Percentiles rank a stretch among this genome's conserved stretches.
phyloP scores from a whole-genome alignment of 2,888 invertebrate species.

The Latheticus oryzae region DNA sequence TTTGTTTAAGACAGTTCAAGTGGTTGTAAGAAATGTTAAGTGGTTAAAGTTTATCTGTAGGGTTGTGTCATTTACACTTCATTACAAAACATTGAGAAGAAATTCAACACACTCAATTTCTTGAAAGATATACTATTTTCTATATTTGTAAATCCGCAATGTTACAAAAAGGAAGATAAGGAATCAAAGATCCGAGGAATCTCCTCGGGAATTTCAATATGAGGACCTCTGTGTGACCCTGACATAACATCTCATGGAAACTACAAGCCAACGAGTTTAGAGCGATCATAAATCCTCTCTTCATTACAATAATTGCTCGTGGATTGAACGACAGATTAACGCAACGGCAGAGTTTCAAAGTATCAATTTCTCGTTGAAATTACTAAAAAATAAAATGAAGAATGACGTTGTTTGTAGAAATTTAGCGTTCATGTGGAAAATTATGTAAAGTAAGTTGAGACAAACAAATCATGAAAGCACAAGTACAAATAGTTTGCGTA shows the following conservation, averaged over 20 bases:
- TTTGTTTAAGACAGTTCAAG: slow-evolving; percentile 34
- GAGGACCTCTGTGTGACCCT: slow-evolving; percentile 24
- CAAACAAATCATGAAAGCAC: slow-evolving; percentile 56
- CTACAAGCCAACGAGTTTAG: slow-evolving; percentile 1
- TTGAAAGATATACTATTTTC: slow-evolving; percentile 2
- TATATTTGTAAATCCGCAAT: slow-evolving; percentile 7
- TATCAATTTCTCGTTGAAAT: too few relatives aligned
- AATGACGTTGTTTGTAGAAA: too few relatives aligned
- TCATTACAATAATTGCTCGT: slow-evolving; percentile 8
- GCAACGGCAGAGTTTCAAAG: slow-evolving; percentile 2
- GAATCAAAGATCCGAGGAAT: slow-evolving; percentile 12
- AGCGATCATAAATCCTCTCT: slow-evolving; percentile 9
- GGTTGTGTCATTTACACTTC: slow-evolving; percentile 47
- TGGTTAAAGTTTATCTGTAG: slow-evolving; percentile 46
- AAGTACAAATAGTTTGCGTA: slow-evolving; percentile 54
- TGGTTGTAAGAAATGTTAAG: slow-evolving; percentile 40
- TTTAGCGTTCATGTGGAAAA: slow-evolving; percentile 48
- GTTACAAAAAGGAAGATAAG: slow-evolving; percentile 25
- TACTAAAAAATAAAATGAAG: slow-evolving; percentile 10
- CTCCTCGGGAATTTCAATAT: slow-evolving; percentile 23
- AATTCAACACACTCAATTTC: not conserved
- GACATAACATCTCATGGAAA: slow-evolving; percentile 12
- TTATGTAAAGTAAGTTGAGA: slow-evolving; percentile 53
- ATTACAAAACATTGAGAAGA: slow-evolving; percentile 35
- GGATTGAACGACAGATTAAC: not conserved